Evolutionary conservation across 2,797 vertebrate genomes (phyloP).

Genomic region (Enteromius unitaeniatus): DNA sequence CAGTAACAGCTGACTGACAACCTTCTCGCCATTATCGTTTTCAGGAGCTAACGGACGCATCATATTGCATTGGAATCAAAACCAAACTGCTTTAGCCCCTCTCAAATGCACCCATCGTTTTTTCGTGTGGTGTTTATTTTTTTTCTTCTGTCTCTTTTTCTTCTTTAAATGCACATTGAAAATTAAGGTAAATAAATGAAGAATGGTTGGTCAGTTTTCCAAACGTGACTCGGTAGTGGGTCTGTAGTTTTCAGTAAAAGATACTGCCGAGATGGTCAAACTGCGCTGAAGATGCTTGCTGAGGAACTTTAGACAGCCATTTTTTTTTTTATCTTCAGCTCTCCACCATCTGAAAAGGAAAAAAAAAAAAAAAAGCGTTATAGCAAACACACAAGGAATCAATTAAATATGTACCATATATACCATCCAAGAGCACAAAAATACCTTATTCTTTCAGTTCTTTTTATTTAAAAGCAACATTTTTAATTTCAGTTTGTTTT

Average conservation of each 20-base stretch:
- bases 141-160: slow-evolving; percentile 55
- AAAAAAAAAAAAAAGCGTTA: slow-evolving; percentile 17
- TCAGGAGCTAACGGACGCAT: slow-evolving; percentile 70
- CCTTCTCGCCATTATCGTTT: slow-evolving; percentile 72
- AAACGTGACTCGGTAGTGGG: slow-evolving; percentile 77
- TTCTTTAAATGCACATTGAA: slow-evolving; percentile 70
- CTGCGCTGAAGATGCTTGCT: slow-evolving; percentile 77
- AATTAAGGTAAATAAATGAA: slow-evolving; percentile 75
- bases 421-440: neutral
- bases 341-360: slow-evolving; percentile 86
- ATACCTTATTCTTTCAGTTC: neutral
- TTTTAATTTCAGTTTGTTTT: too few relatives aligned
- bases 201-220: slow-evolving; percentile 83
- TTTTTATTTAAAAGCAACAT: neutral
- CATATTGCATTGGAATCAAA: slow-evolving; percentile 78
- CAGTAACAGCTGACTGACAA: slow-evolving; percentile 80
- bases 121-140: slow-evolving; percentile 2
- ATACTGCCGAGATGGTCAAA: slow-evolving; percentile 41
- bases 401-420: neutral
- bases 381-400: neutral
- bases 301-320: slow-evolving; percentile 67
- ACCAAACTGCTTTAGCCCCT: slow-evolving; percentile 73
- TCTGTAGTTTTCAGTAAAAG: slow-evolving; percentile 58
- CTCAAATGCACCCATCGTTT: slow-evolving; percentile 68
- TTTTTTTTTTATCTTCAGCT: slow-evolving; percentile 86